Evolutionary conservation across 2,888 invertebrate genomes (phyloP), one percentile per base, ranked within the genome.

Genomic region (Noctua fimbriata): DNA sequence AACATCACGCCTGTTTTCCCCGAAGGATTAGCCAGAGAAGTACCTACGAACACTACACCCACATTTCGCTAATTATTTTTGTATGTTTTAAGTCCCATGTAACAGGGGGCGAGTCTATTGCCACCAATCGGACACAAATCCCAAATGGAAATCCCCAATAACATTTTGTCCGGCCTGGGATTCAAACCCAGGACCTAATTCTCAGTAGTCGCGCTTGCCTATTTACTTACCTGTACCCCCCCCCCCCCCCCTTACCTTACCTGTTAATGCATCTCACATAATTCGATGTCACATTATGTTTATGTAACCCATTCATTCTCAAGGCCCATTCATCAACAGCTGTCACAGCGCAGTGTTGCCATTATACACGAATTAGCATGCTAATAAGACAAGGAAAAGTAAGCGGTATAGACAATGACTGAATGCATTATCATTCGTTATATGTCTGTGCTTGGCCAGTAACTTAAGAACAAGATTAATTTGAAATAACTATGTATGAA

Each of bases 361-460:
- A 76, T 79, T 78, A 76, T 84, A 21, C 36, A 32, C 32, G 41
- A 82, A 82, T 79, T 76, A 74, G 16, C 65, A 74, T 79, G 73
- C 32, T 63, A 76, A 84, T 82, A 65, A 65, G 58, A 77, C 55
- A 65, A 71, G 63, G 47, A 58, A 79, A 82, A 65, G 32, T 55
- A 69, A 58, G 67, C 2, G 36, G 41, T 12, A 63, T 55, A 70
- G 69, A 81, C 32, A 75, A 71, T 24, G 28, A 32, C 16, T 44
- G 66, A 28, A 32, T 77, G 41, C 9, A 72, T 82, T 58, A 76
- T 24, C 47, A 69, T n/a, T 52, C 0, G 32, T 55, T 74, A 36
- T 36, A 5, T 4, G 1, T 36, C 0, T 66, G 28, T 72, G n/a
- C 52, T 41, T 41, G 24, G 16, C 7, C 32, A n/a, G 32, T 32